phyloP scores from a whole-genome alignment of 1,140 invertebrate species.

The Panulirus ornatus region DNA sequence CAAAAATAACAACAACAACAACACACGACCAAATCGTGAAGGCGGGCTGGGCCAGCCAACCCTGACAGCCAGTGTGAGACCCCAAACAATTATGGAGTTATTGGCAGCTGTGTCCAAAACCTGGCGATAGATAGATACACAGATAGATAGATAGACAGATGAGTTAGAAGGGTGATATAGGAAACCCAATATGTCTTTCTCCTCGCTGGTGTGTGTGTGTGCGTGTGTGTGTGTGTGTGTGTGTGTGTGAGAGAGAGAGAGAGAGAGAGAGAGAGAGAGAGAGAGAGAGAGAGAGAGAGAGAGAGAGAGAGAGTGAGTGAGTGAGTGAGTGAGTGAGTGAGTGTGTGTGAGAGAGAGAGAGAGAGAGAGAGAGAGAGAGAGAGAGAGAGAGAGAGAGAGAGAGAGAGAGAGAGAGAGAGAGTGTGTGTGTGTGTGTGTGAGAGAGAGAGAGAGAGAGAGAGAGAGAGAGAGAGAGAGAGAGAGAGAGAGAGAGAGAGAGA shows the following conservation, averaged over 20 bases:
- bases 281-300: slow-evolving; percentile 40
- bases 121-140: no score
- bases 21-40: no score
- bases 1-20: no score
- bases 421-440: neutral
- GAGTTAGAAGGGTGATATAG: no score
- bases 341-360: neutral
- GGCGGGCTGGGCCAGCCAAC: no score
- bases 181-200: no score
- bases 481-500: neutral
- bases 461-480: neutral
- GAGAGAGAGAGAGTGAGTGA: slow-evolving; percentile 41
- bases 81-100: no score
- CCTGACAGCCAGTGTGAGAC: no score
- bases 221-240: neutral
- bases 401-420: slow-evolving; percentile 15
- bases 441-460: neutral
- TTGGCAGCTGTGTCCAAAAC: no score
- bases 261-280: slow-evolving; percentile 31
- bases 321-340: slow-evolving; percentile 29
- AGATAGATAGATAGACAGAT: no score
- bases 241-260: slow-evolving; percentile 13
- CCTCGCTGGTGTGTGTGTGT: neutral
- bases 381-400: slow-evolving; percentile 16
- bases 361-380: neutral